Evolutionary conservation across 2,888 invertebrate species (phyloP).

Genomic region (Harmothoe impar): DNA sequence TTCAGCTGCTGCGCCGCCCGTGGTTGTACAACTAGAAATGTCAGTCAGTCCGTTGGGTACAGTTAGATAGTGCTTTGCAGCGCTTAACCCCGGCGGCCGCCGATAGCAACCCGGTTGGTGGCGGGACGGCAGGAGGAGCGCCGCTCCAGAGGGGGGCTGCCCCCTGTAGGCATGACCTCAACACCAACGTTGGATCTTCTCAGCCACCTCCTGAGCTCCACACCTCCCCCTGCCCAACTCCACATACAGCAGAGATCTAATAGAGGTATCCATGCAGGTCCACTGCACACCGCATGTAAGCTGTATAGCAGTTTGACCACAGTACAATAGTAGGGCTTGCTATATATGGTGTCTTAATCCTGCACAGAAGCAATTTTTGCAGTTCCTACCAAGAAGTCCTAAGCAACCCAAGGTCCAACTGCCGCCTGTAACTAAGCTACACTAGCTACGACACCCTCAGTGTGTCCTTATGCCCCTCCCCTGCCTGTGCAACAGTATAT

Average conservation of each 20-base stretch:
- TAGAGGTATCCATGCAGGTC: too few species aligned
- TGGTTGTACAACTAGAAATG: slow-evolving; percentile 55
- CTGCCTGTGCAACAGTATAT: too few species aligned
- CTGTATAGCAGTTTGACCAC: too few species aligned
- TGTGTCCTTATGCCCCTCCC: too few species aligned
- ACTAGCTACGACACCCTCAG: too few species aligned
- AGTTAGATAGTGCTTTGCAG: slow-evolving; percentile 48
- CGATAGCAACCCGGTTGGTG: slow-evolving; percentile 43
- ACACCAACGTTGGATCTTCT: background rate
- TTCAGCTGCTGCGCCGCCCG: slow-evolving; percentile 43
- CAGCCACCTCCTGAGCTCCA: background rate
- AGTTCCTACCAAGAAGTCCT: too few species aligned
- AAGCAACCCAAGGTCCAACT: too few species aligned
- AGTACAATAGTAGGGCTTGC: too few species aligned
- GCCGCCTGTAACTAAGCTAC: too few species aligned
- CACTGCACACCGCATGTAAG: too few species aligned
- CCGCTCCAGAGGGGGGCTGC: background rate
- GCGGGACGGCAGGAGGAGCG: background rate
- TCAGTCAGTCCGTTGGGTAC: slow-evolving; percentile 43
- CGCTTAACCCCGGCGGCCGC: slow-evolving; percentile 51
- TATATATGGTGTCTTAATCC: too few species aligned
- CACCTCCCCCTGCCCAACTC: background rate
- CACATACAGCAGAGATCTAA: background rate
- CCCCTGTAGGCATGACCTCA: background rate
- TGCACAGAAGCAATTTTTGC: too few species aligned